phyloP scores from a whole-genome alignment of 2,113 vertebrate genomes.

The Daboia siamensis region DNA sequence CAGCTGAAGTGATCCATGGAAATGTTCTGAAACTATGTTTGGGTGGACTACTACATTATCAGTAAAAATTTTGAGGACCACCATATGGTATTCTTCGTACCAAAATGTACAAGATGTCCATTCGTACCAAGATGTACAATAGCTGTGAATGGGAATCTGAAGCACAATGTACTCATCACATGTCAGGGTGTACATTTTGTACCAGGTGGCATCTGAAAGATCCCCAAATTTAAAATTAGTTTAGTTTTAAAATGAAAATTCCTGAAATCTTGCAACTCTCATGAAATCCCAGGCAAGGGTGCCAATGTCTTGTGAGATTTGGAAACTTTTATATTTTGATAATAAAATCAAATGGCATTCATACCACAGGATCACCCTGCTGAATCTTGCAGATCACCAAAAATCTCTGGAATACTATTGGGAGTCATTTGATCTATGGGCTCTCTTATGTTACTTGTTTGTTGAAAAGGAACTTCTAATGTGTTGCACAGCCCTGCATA shows the following conservation, averaged over 20 bases:
- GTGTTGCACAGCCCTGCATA: neutral
- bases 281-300: neutral
- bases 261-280: neutral
- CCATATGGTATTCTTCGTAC: neutral
- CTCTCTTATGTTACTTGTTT: neutral
- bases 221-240: neutral
- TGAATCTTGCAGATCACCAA: neutral
- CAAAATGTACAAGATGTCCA: no score
- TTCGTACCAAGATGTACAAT: no score
- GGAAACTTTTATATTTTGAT: neutral
- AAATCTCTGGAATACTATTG: neutral
- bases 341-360: neutral
- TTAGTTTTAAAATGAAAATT: neutral
- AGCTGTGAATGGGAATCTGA: neutral
- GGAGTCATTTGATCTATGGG: neutral
- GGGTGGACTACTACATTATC: neutral
- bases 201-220: neutral
- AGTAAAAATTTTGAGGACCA: neutral
- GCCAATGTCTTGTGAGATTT: neutral
- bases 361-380: neutral
- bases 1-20: neutral
- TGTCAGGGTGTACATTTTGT: neutral
- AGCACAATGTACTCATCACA: neutral
- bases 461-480: neutral
- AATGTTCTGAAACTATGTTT: neutral